Evolutionary conservation across 2,113 vertebrate genomes (phyloP).

Genomic region (Cricetomys ansorgei): DNA sequence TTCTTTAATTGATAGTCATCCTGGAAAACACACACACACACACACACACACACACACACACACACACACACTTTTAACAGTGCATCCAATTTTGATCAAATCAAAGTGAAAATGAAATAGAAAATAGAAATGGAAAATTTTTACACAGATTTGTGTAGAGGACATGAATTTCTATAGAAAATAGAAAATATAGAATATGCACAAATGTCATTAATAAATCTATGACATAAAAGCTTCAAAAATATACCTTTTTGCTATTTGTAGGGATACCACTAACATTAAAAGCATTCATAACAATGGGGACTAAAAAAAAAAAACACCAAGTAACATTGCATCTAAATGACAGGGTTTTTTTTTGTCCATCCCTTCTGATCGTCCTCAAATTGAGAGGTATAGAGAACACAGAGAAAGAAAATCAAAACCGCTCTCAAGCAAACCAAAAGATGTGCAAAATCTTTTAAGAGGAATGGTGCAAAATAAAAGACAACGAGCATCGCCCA

Average conservation of each 20-base stretch:
- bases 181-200: not conserved
- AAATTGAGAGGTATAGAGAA: not conserved
- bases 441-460: not conserved
- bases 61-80: not conserved
- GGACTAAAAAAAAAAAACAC: not conserved
- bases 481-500: not conserved
- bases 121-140: not conserved
- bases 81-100: not conserved
- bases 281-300: not conserved
- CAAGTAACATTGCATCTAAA: too few species aligned
- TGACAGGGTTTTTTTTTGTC: not conserved
- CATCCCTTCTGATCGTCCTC: not conserved
- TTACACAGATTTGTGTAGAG: not conserved
- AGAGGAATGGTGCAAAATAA: not conserved
- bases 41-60: not conserved
- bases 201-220: not conserved
- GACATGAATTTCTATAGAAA: constrained; percentile 21
- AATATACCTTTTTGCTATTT: not conserved
- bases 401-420: constrained; percentile 27
- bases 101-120: not conserved
- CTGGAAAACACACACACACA: not conserved
- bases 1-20: not conserved
- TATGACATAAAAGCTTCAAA: not conserved
- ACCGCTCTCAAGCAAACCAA: not conserved
- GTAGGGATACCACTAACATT: not conserved